phyloP scores from a whole-genome alignment of 2,113 vertebrate species.

The Elanoides forficatus region DNA sequence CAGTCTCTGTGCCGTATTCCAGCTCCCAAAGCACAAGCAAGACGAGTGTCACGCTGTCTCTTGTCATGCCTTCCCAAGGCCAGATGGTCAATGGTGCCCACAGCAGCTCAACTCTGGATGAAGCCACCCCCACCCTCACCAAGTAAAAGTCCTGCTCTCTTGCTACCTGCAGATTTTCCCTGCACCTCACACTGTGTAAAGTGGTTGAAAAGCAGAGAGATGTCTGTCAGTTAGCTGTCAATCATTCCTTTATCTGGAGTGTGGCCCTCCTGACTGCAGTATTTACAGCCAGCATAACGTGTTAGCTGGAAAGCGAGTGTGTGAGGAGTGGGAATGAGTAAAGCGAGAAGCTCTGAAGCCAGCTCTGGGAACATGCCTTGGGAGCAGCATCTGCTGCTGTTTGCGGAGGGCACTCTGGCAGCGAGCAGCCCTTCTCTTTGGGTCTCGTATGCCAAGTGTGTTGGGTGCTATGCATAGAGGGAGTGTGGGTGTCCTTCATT shows the following conservation, averaged over 20 bases:
- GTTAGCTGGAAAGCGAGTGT: background rate
- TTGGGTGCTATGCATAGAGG: background rate
- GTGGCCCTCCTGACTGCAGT: background rate
- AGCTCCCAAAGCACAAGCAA: slow-evolving; percentile 96
- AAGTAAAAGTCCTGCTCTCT: slow-evolving; percentile 65
- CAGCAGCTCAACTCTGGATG: slow-evolving; percentile 91
- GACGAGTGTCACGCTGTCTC: slow-evolving; percentile 94
- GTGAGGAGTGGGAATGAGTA: slow-evolving; percentile 14
- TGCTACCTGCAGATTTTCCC: background rate
- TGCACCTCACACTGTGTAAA: background rate
- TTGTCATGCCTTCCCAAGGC: slow-evolving; percentile 96
- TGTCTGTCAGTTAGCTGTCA: background rate
- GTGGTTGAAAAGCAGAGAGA: background rate
- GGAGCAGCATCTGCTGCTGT: slow-evolving; percentile 10
- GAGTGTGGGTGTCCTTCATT: background rate
- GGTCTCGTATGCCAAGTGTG: background rate
- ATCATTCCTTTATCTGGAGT: background rate
- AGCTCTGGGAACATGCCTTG: background rate
- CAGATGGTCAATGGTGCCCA: slow-evolving; percentile 96
- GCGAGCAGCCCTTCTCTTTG: background rate
- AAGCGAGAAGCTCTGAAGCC: background rate
- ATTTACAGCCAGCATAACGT: background rate
- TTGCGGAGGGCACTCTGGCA: background rate
- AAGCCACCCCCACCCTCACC: slow-evolving; percentile 88
- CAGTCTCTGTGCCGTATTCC: slow-evolving; percentile 95